These are phyloP conservation scores for Urocitellus parryii DNA, from an alignment of 2,113 vertebrate species.

Conservation along the genomic window DNA sequence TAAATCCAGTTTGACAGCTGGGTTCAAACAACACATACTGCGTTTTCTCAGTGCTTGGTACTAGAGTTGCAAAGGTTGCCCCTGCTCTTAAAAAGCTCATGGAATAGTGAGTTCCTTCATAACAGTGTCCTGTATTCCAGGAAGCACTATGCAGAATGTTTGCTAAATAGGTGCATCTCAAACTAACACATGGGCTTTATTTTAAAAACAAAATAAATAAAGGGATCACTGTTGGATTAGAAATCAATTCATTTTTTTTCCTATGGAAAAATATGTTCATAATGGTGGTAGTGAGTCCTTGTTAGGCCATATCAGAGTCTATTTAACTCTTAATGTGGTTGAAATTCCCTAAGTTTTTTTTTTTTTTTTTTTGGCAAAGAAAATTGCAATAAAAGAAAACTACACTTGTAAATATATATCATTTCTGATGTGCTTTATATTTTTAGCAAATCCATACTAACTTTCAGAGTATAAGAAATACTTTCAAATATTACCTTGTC, in stretches of 20 bases:
- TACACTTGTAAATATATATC: neutral
- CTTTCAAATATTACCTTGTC: neutral
- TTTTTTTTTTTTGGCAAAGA: neutral
- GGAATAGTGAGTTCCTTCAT: neutral
- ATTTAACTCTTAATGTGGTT: neutral
- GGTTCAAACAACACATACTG: neutral
- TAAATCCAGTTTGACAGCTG: neutral
- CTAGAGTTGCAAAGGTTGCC: neutral
- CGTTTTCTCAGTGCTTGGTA: neutral
- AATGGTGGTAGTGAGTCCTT: neutral
- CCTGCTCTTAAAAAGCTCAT: neutral
- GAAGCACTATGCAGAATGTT: neutral
- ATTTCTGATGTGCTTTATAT: neutral
- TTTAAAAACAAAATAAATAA: neutral
- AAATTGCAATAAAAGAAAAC: neutral
- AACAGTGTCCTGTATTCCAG: neutral
- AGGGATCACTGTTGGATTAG: neutral
- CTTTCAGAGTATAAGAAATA: constrained; percentile 11
- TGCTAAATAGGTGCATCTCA: neutral
- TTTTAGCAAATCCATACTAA: neutral
- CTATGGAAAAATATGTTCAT: neutral
- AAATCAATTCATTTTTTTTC: neutral
- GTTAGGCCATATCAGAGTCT: neutral
- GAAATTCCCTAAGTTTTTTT: neutral
- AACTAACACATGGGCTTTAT: neutral